Evolutionary conservation across 1,140 invertebrate species (phyloP).

Genomic region (Scaptomyza pallida): DNA sequence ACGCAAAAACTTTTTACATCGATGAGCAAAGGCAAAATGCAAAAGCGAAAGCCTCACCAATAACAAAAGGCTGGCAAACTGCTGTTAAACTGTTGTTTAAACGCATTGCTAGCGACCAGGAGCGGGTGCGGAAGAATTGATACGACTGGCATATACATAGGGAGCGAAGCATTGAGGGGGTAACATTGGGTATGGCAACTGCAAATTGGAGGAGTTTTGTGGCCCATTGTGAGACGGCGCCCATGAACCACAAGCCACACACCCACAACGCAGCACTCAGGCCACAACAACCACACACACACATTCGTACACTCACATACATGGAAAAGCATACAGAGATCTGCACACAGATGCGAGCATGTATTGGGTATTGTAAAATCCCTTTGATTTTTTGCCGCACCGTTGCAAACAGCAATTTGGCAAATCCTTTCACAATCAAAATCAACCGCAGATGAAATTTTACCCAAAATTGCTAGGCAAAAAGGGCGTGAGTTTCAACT

Average conservation of each 20-base stretch:
- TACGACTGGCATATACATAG: too few species aligned
- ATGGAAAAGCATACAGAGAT: constrained; percentile 20
- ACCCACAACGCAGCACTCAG: constrained; percentile 42
- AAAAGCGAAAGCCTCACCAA: constrained; percentile 73
- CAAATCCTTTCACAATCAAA: constrained; percentile 84
- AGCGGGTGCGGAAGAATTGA: not conserved
- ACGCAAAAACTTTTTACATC: constrained; percentile 34
- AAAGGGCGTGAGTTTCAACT: constrained; percentile 29
- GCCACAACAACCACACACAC: constrained; percentile 51
- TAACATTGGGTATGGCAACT: constrained; percentile 2
- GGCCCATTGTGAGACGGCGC: constrained; percentile 61
- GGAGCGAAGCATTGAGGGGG: not conserved
- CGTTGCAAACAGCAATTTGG: constrained; percentile 81
- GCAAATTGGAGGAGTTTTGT: constrained; percentile 45
- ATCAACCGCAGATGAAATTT: constrained; percentile 83
- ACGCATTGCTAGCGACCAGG: constrained; percentile 59
- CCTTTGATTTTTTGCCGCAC: constrained; percentile 81
- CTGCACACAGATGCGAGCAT: constrained; percentile 44
- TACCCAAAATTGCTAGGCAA: constrained; percentile 63
- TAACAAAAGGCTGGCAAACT: constrained; percentile 79
- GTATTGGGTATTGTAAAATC: constrained; percentile 79
- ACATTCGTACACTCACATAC: constrained; percentile 11
- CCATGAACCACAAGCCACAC: constrained; percentile 65
- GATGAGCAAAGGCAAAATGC: constrained; percentile 58
- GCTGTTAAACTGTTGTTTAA: constrained; percentile 81